A percentile compares a stretch with the other conserved stretches of the same genome.
Conservation (phyloP, 2,113 vertebrate genomes). For the Saccopteryx bilineata region DNA sequence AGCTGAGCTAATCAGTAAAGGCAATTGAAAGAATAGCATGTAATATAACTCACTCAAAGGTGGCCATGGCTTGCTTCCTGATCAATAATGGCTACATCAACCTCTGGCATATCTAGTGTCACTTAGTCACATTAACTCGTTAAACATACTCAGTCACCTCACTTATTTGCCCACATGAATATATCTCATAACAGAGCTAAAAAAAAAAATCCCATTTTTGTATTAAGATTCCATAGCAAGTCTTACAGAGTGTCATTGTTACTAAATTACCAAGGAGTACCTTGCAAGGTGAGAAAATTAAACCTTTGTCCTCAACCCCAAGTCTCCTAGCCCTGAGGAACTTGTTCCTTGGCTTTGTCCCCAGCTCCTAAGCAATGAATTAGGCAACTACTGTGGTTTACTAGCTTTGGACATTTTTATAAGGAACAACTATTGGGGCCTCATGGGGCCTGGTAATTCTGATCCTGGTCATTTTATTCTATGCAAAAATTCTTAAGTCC, state of each 20-base stretch:
- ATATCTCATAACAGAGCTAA: background rate
- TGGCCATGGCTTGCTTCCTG: background rate
- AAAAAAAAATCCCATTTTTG: background rate
- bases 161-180: constrained; percentile 11
- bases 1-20: background rate
- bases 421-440: background rate
- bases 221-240: background rate
- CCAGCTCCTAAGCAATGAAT: background rate
- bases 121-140: constrained; percentile 16
- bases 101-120: background rate
- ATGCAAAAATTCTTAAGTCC: constrained; percentile 8
- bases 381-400: constrained; percentile 25
- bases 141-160: background rate
- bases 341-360: background rate
- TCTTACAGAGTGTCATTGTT: background rate
- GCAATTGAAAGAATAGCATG: background rate
- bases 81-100: constrained; percentile 41
- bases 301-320: constrained; percentile 22
- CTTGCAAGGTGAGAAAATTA: constrained; percentile 29
- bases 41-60: background rate
- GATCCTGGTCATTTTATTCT: background rate
- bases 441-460: background rate
- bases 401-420: background rate
- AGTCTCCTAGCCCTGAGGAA: background rate
- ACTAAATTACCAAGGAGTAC: background rate